Evolutionary conservation across 2,113 vertebrate genomes (phyloP).

Genomic region (Dipodomys ordii): DNA sequence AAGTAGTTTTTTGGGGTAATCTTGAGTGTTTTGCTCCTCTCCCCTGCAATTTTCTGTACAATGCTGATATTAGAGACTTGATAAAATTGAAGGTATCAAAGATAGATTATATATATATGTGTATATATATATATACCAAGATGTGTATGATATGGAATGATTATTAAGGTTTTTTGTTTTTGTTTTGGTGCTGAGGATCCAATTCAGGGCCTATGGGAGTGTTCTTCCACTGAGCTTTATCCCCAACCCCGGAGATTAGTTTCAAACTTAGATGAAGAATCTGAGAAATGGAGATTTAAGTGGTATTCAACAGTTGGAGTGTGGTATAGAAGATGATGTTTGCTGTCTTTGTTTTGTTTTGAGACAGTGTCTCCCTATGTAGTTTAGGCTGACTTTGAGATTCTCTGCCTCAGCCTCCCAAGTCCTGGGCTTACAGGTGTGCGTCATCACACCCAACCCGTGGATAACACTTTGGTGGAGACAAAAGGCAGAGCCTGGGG

Average conservation of each 20-base stretch:
- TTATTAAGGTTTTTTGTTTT: neutral
- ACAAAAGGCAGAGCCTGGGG: neutral
- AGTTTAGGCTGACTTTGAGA: neutral
- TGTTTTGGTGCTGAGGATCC: too few species aligned
- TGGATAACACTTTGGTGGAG: neutral
- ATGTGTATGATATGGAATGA: neutral
- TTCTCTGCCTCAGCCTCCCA: neutral
- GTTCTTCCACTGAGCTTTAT: too few species aligned
- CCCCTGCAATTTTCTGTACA: neutral
- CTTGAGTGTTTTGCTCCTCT: neutral
- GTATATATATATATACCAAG: neutral
- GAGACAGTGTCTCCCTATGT: neutral
- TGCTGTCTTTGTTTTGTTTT: neutral
- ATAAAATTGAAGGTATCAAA: neutral
- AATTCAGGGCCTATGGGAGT: too few species aligned
- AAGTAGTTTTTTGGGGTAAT: neutral
- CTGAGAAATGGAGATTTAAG: neutral
- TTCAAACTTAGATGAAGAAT: constrained; percentile 6
- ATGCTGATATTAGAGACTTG: neutral
- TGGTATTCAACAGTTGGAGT: neutral
- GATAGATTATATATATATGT: constrained; percentile 1
- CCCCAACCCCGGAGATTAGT: too few species aligned
- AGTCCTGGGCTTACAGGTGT: neutral
- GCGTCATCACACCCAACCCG: too few species aligned
- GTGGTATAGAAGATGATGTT: neutral